These are phyloP conservation scores for Andricus quercusramuli DNA, from an alignment of 2,888 invertebrate species.

Conservation along the genomic window DNA sequence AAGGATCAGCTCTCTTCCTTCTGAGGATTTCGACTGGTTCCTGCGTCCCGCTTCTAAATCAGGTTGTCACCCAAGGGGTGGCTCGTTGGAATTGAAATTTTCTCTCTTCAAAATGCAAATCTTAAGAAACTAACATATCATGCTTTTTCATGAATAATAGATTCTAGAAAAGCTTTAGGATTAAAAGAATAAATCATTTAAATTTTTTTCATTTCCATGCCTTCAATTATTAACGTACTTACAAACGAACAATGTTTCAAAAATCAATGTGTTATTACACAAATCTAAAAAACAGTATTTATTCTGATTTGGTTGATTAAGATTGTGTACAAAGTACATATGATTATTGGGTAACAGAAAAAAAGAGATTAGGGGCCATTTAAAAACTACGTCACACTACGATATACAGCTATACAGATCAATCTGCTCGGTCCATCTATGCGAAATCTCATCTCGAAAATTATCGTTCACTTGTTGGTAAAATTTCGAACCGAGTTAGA, in stretches of 20 bases:
- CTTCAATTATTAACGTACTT: neutral
- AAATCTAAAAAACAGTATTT: too few species aligned
- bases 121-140: neutral
- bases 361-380: too few species aligned
- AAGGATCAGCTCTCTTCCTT: slow-evolving; percentile 71
- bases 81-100: slow-evolving; percentile 56
- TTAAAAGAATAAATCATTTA: neutral
- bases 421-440: too few species aligned
- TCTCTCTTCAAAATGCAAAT: slow-evolving; percentile 28
- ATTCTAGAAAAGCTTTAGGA: neutral
- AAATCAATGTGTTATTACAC: too few species aligned
- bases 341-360: too few species aligned
- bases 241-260: neutral
- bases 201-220: neutral
- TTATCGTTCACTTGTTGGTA: too few species aligned
- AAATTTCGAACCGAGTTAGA: too few species aligned
- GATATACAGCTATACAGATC: too few species aligned
- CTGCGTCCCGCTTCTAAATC: slow-evolving; percentile 64
- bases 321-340: too few species aligned
- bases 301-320: too few species aligned
- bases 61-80: slow-evolving; percentile 61
- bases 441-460: too few species aligned
- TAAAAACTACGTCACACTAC: too few species aligned
- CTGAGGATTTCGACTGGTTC: slow-evolving; percentile 67
- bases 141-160: neutral